A percentile compares a stretch with the other conserved stretches of the same genome.
Conservation (phyloP, 2,888 invertebrate genomes). For the Catocala nupta region DNA sequence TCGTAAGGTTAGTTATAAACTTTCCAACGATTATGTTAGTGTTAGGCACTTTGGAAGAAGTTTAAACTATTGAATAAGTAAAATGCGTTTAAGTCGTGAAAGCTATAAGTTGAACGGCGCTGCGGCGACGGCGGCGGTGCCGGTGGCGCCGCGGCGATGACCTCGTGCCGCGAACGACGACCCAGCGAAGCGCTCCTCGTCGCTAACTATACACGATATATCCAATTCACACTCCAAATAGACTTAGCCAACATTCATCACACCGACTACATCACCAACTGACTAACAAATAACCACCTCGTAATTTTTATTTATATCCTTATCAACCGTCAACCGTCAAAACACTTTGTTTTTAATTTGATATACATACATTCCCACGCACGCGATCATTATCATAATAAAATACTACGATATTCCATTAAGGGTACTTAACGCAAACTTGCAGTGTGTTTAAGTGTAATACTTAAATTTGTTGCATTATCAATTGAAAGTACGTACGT, state of each 20-base stretch:
- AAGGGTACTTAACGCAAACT: too few relatives aligned
- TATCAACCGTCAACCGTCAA: too few relatives aligned
- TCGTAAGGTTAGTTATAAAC: slow-evolving; percentile 5
- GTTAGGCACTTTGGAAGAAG: slow-evolving; percentile 22
- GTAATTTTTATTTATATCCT: not conserved
- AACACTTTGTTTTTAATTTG: too few relatives aligned
- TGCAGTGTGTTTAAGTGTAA: not conserved
- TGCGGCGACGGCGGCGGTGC: slow-evolving; percentile 18
- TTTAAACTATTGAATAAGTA: slow-evolving; percentile 29
- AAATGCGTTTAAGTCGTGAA: slow-evolving; percentile 59
- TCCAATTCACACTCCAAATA: slow-evolving; percentile 54
- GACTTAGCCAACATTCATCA: slow-evolving; percentile 25
- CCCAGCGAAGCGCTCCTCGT: slow-evolving; percentile 59
- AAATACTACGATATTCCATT: too few relatives aligned
- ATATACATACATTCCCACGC: too few relatives aligned
- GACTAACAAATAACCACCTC: not conserved
- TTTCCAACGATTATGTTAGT: slow-evolving; percentile 7
- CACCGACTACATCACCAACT: not conserved
- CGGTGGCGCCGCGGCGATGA: slow-evolving; percentile 74
- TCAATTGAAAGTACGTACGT: slow-evolving; percentile 9
- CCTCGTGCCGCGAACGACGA: slow-evolving; percentile 81
- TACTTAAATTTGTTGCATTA: slow-evolving; percentile 11
- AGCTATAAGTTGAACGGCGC: slow-evolving; percentile 56
- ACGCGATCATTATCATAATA: too few relatives aligned
- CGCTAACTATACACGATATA: slow-evolving; percentile 53